phyloP scores from a whole-genome alignment of 2,797 vertebrate genomes.

The Anabas testudineus region DNA sequence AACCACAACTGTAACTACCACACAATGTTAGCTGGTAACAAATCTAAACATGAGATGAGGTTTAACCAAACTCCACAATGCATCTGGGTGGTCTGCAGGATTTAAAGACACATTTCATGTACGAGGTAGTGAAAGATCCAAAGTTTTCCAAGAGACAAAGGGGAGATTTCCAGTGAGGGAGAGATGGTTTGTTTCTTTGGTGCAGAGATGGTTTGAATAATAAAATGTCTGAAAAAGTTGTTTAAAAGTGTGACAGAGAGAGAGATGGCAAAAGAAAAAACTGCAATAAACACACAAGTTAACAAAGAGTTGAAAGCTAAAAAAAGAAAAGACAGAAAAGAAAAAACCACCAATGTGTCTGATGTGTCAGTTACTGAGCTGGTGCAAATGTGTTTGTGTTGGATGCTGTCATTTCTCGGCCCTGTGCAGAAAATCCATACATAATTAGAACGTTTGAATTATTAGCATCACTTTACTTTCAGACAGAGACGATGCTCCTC shows the following conservation, averaged over 20 bases:
- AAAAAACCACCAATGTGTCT: not conserved
- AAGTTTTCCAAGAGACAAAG: conserved; percentile 16
- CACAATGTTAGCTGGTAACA: not conserved
- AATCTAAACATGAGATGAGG: conserved; percentile 17
- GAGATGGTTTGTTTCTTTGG: conserved; percentile 26
- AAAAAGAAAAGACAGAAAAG: not conserved
- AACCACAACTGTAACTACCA: not conserved
- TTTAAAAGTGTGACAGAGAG: conserved; percentile 26
- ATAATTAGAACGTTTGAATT: conserved; percentile 25
- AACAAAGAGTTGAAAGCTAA: conserved; percentile 26
- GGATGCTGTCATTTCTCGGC: not conserved
- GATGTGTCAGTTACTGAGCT: conserved; percentile 46
- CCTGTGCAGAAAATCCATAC: not conserved
- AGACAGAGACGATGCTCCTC: conserved; percentile 18
- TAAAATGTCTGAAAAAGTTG: conserved; percentile 36
- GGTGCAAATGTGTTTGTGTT: conserved; percentile 7
- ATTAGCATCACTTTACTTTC: conserved; percentile 36
- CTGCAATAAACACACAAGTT: conserved; percentile 31
- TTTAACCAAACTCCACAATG: conserved; percentile 18
- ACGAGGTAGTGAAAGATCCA: conserved; percentile 21
- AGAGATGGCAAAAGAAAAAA: conserved; percentile 19
- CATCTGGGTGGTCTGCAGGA: conserved; percentile 38
- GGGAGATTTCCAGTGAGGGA: conserved; percentile 20
- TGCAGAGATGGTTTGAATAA: conserved; percentile 30
- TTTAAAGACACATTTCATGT: conserved; percentile 30